Evolutionary conservation across 2,888 invertebrate species (phyloP).

Genomic region (Lordiphosa andalusiaca): DNA sequence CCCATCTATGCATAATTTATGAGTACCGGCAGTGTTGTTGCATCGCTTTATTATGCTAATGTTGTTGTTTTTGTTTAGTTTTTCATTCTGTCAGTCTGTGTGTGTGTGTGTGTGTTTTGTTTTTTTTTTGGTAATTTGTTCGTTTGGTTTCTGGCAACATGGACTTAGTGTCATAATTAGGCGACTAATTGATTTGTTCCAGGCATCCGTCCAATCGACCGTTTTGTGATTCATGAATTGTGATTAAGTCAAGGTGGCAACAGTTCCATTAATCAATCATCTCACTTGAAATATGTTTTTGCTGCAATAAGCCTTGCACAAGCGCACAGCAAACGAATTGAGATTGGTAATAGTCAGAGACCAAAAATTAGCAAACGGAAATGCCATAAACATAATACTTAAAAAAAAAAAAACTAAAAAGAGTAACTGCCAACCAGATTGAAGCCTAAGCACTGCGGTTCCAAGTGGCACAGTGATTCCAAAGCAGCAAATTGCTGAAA

Average conservation of each 20-base stretch:
- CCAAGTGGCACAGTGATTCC: slow-evolving; percentile 10
- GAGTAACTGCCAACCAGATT: slow-evolving; percentile 29
- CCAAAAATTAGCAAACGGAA: slow-evolving; percentile 32
- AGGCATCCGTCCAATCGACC: slow-evolving; percentile 46
- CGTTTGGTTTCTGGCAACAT: slow-evolving; percentile 54
- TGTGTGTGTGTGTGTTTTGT: too few relatives aligned
- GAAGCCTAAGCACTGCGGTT: neutral
- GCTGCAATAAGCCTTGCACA: slow-evolving; percentile 17
- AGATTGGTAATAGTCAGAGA: slow-evolving; percentile 45
- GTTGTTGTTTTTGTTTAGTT: slow-evolving; percentile 3
- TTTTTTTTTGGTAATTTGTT: slow-evolving; percentile 57
- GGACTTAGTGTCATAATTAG: slow-evolving; percentile 73
- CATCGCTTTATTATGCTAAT: slow-evolving; percentile 73
- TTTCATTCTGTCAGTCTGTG: too few relatives aligned
- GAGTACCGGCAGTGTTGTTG: slow-evolving; percentile 51
- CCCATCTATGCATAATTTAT: slow-evolving; percentile 70
- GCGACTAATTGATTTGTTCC: slow-evolving; percentile 73
- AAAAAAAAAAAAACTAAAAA: slow-evolving; percentile 37
- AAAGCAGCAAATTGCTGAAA: slow-evolving; percentile 3
- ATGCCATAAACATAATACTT: slow-evolving; percentile 30
- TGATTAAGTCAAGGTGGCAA: slow-evolving; percentile 57
- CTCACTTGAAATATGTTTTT: slow-evolving; percentile 33
- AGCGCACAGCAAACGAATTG: slow-evolving; percentile 38
- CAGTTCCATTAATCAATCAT: slow-evolving; percentile 68
- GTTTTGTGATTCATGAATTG: slow-evolving; percentile 50